Evolutionary conservation across 2,113 vertebrate genomes (phyloP).

Genomic region (Dicrurus megarhynchus): DNA sequence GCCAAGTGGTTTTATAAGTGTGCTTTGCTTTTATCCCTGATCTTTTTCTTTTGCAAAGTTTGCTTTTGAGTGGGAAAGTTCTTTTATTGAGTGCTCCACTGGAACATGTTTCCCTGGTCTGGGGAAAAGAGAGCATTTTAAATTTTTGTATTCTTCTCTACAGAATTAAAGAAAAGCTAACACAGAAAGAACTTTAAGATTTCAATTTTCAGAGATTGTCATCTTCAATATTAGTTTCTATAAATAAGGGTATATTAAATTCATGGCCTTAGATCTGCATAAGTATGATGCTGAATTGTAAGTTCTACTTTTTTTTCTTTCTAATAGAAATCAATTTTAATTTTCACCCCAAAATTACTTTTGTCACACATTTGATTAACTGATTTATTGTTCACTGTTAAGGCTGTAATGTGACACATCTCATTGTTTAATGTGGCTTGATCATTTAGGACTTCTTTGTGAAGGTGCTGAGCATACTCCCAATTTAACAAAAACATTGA

Average conservation of each 20-base stretch:
- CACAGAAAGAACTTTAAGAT: rapidly evolving
- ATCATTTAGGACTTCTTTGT: not conserved
- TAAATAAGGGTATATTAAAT: not conserved
- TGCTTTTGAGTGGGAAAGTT: not conserved
- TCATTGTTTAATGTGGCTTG: not conserved
- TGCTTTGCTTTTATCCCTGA: not conserved
- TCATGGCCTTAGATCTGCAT: not conserved
- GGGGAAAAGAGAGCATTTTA: not conserved
- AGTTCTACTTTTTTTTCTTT: not conserved
- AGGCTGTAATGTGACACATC: not conserved
- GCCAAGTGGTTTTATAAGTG: not conserved
- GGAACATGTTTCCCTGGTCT: not conserved
- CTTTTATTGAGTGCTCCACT: not conserved
- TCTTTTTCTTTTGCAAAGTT: not conserved
- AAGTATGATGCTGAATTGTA: not conserved
- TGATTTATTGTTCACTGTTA: not conserved
- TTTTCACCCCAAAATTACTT: not conserved
- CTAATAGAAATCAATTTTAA: not conserved
- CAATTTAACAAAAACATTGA: not conserved
- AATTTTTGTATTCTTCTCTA: not conserved
- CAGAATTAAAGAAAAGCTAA: not conserved
- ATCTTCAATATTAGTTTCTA: not conserved
- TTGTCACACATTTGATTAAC: not conserved
- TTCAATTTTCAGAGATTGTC: not conserved
- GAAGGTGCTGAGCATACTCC: not conserved